Evolutionary conservation across 1,140 invertebrate genomes (phyloP).

Genomic region (Lepidotrigona ventralis): DNA sequence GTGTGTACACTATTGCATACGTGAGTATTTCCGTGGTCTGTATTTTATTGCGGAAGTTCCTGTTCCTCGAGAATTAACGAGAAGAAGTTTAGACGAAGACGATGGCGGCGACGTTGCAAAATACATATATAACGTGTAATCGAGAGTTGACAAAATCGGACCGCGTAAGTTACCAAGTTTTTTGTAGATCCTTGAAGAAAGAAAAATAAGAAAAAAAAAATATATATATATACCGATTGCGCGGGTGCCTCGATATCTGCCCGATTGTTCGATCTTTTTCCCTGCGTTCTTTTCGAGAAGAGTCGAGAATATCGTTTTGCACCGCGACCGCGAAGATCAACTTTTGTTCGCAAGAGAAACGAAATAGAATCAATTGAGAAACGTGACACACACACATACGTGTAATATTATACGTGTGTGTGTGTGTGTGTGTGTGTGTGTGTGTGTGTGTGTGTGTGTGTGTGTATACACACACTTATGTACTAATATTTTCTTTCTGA

Average conservation of each 20-base stretch:
- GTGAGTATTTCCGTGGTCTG: conserved; percentile 69
- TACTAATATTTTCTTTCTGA: conserved; percentile 3
- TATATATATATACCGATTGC: conserved; percentile 56
- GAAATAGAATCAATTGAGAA: conserved; percentile 19
- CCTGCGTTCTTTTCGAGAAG: not conserved
- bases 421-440: too few relatives aligned
- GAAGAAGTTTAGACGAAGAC: conserved; percentile 5
- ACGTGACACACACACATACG: not conserved
- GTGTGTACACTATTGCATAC: conserved; percentile 52
- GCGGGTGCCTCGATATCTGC: conserved; percentile 71
- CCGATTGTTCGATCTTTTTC: conserved; percentile 38
- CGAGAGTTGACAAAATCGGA: conserved; percentile 2
- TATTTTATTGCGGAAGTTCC: conserved; percentile 77
- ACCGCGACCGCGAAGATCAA: not conserved
- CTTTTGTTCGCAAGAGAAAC: not conserved
- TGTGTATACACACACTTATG: too few relatives aligned
- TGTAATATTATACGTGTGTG: too few relatives aligned
- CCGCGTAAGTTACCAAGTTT: conserved; percentile 66
- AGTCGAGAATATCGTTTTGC: not conserved
- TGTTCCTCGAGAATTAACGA: conserved; percentile 71
- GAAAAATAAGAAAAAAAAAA: not conserved
- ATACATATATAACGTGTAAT: not conserved
- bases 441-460: too few relatives aligned
- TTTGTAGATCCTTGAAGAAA: conserved; percentile 67
- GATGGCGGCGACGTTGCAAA: not conserved